Evolutionary conservation across 1,140 invertebrate genomes (phyloP).

Genomic region (Himalopsyche phryganea): DNA sequence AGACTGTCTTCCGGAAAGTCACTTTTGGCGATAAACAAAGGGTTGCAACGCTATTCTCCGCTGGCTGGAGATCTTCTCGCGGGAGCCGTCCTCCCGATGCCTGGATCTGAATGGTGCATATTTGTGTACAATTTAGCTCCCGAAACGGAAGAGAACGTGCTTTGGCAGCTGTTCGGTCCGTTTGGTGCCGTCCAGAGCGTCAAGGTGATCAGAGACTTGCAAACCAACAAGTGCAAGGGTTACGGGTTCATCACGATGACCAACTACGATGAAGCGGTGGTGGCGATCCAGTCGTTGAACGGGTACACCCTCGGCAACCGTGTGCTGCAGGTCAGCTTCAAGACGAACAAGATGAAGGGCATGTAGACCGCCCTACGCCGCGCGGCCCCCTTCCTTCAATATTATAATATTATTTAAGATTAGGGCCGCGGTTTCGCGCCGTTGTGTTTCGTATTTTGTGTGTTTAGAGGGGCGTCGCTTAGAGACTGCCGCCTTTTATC

Average conservation of each 20-base stretch:
- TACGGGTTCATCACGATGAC: constrained; percentile 99
- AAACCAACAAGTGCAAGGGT: constrained; percentile 99
- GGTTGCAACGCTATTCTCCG: constrained; percentile 81
- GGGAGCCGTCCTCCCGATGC: constrained; percentile 50
- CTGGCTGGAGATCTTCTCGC: constrained; percentile 88
- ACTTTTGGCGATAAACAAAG: constrained; percentile 59
- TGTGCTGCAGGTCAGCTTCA: constrained; percentile 98
- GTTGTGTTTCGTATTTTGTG: constrained; percentile 13
- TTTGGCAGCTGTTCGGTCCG: constrained; percentile 98
- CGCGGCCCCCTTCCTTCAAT: constrained; percentile 40
- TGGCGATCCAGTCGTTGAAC: constrained; percentile 96
- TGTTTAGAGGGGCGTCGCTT: constrained; percentile 13
- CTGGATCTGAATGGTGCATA: constrained; percentile 89
- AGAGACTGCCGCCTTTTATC: constrained; percentile 25
- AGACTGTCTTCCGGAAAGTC: constrained; percentile 77
- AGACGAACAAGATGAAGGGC: constrained; percentile 90
- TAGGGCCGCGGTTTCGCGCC: constrained; percentile 6
- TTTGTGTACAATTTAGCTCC: constrained; percentile 98
- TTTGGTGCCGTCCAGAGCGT: constrained; percentile 98
- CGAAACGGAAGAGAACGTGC: constrained; percentile 96
- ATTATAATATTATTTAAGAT: constrained; percentile 8
- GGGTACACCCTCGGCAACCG: constrained; percentile 96
- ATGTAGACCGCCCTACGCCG: constrained; percentile 60
- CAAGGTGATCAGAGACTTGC: constrained; percentile 94
- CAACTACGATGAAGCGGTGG: constrained; percentile 97